Percentiles rank a stretch among this genome's conserved stretches.
Conservation (phyloP, 2,797 vertebrate species). For the Falco berigora region DNA sequence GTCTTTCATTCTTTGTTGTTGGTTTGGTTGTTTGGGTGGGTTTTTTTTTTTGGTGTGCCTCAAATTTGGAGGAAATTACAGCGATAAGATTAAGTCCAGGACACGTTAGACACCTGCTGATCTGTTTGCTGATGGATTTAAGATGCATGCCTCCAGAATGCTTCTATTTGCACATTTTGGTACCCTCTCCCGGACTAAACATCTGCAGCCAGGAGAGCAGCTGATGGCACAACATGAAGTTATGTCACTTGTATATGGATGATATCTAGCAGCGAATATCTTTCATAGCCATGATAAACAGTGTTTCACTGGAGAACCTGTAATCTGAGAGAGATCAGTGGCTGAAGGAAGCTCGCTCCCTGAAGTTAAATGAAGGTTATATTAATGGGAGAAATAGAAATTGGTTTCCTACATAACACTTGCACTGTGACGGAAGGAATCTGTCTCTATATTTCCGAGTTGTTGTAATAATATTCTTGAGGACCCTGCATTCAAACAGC, state of each 20-base stretch:
- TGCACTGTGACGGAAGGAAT: neutral
- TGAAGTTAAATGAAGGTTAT: neutral
- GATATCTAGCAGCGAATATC: neutral
- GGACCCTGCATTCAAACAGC: neutral
- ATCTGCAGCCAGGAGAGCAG: neutral
- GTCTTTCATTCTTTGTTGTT: neutral
- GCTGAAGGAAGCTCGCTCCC: neutral
- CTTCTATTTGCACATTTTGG: neutral
- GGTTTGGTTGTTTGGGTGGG: neutral
- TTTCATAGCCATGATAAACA: neutral
- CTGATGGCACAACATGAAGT: neutral
- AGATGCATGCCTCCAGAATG: neutral
- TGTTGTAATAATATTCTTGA: neutral
- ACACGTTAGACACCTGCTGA: neutral
- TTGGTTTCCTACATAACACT: neutral
- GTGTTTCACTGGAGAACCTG: neutral
- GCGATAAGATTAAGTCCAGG: neutral
- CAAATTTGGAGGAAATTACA: neutral
- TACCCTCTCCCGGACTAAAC: neutral
- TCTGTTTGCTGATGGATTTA: neutral
- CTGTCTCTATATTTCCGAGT: neutral
- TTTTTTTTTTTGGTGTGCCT: neutral
- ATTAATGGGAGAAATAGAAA: neutral
- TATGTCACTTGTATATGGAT: neutral
- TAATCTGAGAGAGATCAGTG: neutral